phyloP scores from a whole-genome alignment of 1,140 invertebrate genomes.

The Gryllus bimaculatus region DNA sequence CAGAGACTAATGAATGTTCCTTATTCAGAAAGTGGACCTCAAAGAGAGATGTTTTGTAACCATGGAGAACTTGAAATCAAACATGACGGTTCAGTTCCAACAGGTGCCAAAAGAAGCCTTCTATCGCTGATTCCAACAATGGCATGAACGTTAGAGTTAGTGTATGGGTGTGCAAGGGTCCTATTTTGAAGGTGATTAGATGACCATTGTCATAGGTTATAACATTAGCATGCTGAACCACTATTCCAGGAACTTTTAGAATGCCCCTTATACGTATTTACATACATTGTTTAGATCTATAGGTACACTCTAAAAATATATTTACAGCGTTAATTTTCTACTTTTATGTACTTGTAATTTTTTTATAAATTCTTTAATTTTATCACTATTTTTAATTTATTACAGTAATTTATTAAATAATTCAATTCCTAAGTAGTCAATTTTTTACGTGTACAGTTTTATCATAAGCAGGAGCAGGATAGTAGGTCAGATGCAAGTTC shows the following conservation, averaged over 20 bases:
- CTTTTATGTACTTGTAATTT: too few relatives aligned
- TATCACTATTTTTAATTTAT: too few relatives aligned
- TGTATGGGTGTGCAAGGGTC: constrained; percentile 5
- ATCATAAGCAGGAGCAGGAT: too few relatives aligned
- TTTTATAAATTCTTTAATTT: too few relatives aligned
- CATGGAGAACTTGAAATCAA: constrained; percentile 8
- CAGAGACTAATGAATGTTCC: too few relatives aligned
- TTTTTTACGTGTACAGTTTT: too few relatives aligned
- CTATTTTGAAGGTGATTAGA: constrained; percentile 8
- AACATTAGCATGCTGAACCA: neutral
- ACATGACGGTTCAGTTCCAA: neutral
- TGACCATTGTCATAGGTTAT: neutral
- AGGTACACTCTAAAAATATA: too few relatives aligned
- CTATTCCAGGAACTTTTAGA: neutral
- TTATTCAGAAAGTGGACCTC: neutral
- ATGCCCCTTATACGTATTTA: neutral
- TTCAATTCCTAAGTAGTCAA: too few relatives aligned
- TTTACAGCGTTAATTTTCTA: too few relatives aligned
- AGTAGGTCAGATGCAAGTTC: too few relatives aligned
- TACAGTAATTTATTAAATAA: too few relatives aligned
- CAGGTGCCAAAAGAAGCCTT: neutral
- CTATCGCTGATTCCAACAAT: neutral
- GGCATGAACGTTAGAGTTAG: constrained; percentile 1
- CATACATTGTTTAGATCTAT: too few relatives aligned
- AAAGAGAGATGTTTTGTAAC: neutral